Conservation (phyloP, 1,140 invertebrate genomes). For the Leptinotarsa texana region DNA sequence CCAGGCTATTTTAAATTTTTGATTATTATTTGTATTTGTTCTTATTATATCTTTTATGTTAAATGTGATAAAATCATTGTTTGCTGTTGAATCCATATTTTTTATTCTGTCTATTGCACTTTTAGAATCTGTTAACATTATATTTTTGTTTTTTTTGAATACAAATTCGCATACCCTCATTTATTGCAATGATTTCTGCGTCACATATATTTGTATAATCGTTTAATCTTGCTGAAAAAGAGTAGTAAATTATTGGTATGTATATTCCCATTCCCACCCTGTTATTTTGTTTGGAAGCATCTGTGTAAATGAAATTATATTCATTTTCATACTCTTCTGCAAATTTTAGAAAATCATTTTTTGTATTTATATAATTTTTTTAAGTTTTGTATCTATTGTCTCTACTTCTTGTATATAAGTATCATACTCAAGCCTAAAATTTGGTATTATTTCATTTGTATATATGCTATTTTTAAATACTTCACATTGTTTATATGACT, state of each 20-base stretch:
- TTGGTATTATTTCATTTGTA: no score
- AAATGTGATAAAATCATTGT: neutral
- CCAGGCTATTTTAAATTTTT: constrained; percentile 11
- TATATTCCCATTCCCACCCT: neutral
- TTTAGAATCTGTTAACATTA: neutral
- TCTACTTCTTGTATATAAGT: no score
- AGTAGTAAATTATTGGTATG: neutral
- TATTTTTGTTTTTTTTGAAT: neutral
- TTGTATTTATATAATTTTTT: no score
- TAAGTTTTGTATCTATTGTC: no score
- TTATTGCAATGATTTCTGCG: neutral
- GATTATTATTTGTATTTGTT: neutral
- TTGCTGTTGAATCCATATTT: neutral
- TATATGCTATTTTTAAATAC: no score
- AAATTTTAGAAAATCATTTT: no score
- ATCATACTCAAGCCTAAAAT: no score
- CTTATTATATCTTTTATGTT: constrained; percentile 8
- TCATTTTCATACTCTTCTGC: no score
- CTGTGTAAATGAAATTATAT: no score
- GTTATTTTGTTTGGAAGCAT: neutral
- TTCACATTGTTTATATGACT: no score
- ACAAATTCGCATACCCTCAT: neutral
- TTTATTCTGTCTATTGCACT: constrained; percentile 20
- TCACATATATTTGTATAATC: neutral
- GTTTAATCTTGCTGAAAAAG: neutral